phyloP scores from a whole-genome alignment of 2,888 invertebrate genomes.

The Cylindroiulus punctatus region DNA sequence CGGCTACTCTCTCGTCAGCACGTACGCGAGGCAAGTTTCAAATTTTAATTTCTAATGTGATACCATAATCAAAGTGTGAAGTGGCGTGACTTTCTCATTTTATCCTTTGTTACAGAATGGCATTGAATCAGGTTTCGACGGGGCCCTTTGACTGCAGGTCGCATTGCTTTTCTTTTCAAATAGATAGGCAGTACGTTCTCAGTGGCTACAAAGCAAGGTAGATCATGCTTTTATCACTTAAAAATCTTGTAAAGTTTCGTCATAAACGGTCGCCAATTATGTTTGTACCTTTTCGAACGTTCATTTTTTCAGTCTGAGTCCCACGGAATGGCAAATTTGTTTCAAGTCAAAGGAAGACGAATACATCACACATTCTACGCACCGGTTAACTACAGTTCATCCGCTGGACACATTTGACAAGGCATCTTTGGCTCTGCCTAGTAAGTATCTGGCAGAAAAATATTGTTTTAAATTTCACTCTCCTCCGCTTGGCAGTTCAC shows the following conservation, averaged over 20 bases:
- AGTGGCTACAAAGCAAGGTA: constrained; percentile 9
- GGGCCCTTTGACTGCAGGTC: neutral
- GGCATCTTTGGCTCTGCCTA: neutral
- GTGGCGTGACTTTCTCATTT: neutral
- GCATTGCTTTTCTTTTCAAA: constrained; percentile 48
- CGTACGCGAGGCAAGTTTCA: constrained; percentile 30
- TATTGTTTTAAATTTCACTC: neutral
- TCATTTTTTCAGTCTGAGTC: neutral
- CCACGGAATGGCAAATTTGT: neutral
- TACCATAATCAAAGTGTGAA: no score
- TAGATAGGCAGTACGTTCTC: constrained; percentile 45
- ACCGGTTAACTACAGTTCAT: constrained; percentile 9
- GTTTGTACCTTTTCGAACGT: no score
- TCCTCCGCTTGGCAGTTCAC: no score
- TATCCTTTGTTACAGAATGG: constrained; percentile 4
- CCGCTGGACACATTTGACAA: neutral
- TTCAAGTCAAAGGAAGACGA: neutral
- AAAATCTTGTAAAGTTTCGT: neutral
- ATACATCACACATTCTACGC: neutral
- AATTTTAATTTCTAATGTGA: no score
- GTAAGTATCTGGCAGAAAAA: neutral
- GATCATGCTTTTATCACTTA: neutral
- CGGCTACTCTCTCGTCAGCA: neutral
- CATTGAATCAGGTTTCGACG: neutral
- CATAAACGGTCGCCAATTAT: no score